Evolutionary conservation across 2,797 vertebrate genomes (phyloP).

Genomic region (Somateria mollissima): DNA sequence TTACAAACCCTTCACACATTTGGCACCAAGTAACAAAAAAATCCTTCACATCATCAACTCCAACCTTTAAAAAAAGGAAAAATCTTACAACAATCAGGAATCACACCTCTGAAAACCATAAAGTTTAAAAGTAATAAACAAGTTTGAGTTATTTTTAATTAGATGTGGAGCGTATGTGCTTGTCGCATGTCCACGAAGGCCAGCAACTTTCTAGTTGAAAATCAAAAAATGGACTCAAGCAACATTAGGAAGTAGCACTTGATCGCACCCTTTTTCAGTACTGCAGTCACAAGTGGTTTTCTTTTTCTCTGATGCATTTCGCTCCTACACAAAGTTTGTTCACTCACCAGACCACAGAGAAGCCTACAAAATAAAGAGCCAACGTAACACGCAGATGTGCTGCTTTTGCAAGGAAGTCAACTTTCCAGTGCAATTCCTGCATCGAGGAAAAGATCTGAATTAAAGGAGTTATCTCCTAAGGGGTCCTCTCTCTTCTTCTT

Average conservation of each 20-base stretch:
- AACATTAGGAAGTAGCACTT: neutral
- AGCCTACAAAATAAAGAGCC: neutral
- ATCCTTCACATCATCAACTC: neutral
- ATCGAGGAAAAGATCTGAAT: fast-evolving
- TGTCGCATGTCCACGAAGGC: neutral
- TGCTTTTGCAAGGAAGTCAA: constrained; percentile 32
- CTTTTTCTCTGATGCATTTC: neutral
- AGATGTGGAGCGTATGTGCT: fast-evolving
- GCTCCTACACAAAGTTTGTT: neutral
- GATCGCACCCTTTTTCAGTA: neutral
- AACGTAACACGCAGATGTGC: neutral
- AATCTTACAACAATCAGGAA: neutral
- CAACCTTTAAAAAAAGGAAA: neutral
- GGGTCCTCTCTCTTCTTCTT: constrained; percentile 11
- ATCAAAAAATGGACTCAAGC: neutral
- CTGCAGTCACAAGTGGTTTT: neutral
- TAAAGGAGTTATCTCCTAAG: neutral
- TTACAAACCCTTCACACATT: neutral
- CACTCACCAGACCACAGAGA: neutral
- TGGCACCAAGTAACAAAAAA: neutral
- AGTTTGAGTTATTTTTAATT: neutral
- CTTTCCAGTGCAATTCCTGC: neutral
- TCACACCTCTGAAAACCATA: neutral
- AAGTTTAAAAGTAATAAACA: neutral
- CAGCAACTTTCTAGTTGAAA: neutral